phyloP scores from a whole-genome alignment of 2,797 vertebrate genomes.

The Numenius phaeopus region DNA sequence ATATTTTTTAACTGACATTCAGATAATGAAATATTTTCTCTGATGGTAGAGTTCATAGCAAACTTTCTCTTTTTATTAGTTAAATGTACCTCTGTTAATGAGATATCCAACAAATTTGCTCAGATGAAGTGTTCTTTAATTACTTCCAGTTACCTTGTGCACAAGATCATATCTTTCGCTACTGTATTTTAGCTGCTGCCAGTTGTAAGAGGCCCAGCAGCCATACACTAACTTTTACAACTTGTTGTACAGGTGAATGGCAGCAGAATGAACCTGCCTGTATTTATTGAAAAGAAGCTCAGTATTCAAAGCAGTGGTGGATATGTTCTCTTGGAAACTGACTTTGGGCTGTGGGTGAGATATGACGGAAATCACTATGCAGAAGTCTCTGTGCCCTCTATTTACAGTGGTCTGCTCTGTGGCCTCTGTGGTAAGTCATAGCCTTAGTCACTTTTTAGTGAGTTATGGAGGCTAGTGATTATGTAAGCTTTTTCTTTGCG shows the following conservation, averaged over 20 bases:
- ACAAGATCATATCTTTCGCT: neutral
- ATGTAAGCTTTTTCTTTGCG: neutral
- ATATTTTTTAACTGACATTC: neutral
- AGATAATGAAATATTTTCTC: neutral
- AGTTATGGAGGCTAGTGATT: neutral
- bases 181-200: neutral
- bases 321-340: slow-evolving; percentile 87
- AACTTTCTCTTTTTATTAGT: neutral
- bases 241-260: slow-evolving; percentile 83
- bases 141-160: neutral
- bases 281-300: slow-evolving; percentile 75
- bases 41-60: neutral
- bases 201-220: neutral
- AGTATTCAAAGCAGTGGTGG: slow-evolving; percentile 86
- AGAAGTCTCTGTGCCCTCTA: slow-evolving; percentile 84
- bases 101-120: neutral
- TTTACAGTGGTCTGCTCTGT: slow-evolving; percentile 85
- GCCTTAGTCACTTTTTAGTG: neutral
- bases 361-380: slow-evolving; percentile 91
- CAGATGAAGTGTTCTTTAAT: neutral
- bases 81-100: neutral
- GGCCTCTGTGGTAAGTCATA: slow-evolving; percentile 88
- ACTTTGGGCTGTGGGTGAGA: slow-evolving; percentile 86
- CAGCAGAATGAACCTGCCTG: slow-evolving; percentile 77
- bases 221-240: neutral